These are phyloP conservation scores for Aphis gossypii DNA, from an alignment of 1,140 invertebrate genomes.

Conservation along the genomic window DNA sequence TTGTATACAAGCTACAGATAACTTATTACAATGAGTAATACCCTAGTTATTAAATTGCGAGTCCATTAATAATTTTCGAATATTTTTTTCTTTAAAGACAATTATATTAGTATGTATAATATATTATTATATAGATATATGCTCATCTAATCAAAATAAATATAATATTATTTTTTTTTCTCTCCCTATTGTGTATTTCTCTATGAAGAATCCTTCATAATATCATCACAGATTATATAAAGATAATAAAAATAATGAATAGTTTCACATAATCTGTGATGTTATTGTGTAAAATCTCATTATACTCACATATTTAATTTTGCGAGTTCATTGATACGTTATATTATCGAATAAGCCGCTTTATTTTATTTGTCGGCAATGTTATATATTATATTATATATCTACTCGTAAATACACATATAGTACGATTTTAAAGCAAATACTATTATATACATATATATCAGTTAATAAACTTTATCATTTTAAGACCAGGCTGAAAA, in stretches of 20 bases:
- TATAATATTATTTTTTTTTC: neutral
- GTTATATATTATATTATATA: neutral
- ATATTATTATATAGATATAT: neutral
- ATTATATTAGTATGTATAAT: neutral
- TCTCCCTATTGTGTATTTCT: neutral
- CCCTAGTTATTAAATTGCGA: neutral
- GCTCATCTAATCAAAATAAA: neutral
- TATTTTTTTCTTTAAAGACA: neutral
- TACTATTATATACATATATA: neutral
- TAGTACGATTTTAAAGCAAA: neutral
- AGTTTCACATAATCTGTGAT: neutral
- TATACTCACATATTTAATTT: neutral
- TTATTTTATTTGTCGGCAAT: neutral
- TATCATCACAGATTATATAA: neutral
- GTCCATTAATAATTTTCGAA: neutral
- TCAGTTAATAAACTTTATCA: neutral
- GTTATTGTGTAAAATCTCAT: neutral
- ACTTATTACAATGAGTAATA: neutral
- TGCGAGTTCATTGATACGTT: neutral
- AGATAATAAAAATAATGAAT: constrained; percentile 13
- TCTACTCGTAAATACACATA: neutral
- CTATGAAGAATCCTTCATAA: neutral
- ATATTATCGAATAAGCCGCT: neutral
- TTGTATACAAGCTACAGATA: neutral
- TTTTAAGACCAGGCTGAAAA: neutral